Base-by-base conservation (phyloP, 2,113 vertebrate genomes). In the Salvelinus sp. region DNA sequence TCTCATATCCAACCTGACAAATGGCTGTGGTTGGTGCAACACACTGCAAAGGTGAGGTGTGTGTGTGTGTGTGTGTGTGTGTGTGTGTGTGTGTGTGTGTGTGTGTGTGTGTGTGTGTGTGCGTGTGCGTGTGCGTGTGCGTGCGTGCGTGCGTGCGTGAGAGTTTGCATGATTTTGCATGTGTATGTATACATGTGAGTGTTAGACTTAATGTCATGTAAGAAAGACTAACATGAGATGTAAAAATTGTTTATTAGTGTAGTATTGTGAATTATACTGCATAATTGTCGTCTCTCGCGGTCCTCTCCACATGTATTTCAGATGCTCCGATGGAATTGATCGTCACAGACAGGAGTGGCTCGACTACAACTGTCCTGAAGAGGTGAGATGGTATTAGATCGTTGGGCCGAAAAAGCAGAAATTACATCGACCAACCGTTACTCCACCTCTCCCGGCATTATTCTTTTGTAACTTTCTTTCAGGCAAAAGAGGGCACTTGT, bases 291-390 rank as follows among this genome's bases (percentile, higher is more conserved):
- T n/a, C 23, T 48, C 1, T 72, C 47, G 83, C 63, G 81, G 54
- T 65, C 64, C 54, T 57, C 22, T 69, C 30, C 3, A 6, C 54
- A 22, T 83, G 77, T 44, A 4, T 88, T 90, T 73, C 89, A 99
- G 97, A 72, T 98, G 97, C 68, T 99, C 97, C 77, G 96, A 96
- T 3, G 96, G 97, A 4, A 96, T 97, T 28, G 96, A 99, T 78
- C 91, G 97, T 0, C 91, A 97, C 64, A 93, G 96, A 16, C 95
- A 98, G 82, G 97, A 98, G 84, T 98, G 97, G 97, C 65, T 98
- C 73, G 89, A 96, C 62, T 95, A 96, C 0, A 94, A 94, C 89
- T 99, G 97, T 4, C 91, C 90, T 16, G 94, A 94, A 74, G 91
- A 98, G 97, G 97, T 99, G 86, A 84, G 83, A 25, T 12, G 64